phyloP scores from a whole-genome alignment of 2,113 vertebrate species.

The Egretta garzetta region DNA sequence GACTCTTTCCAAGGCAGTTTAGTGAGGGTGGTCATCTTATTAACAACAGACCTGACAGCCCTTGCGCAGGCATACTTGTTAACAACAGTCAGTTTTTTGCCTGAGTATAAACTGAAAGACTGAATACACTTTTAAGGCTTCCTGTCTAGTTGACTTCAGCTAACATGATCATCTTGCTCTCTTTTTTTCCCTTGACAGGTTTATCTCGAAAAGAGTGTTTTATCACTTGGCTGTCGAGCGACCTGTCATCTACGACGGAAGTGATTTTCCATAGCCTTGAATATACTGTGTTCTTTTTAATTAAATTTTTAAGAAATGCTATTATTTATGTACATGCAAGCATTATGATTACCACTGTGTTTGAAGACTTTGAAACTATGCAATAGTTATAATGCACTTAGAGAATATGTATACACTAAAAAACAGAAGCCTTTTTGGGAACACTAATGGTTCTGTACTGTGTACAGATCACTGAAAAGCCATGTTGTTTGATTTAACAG shows the following conservation, averaged over 20 bases:
- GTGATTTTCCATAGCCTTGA: slow-evolving; percentile 77
- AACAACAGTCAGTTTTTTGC: background rate
- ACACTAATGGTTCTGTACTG: slow-evolving; percentile 38
- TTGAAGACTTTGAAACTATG: slow-evolving; percentile 37
- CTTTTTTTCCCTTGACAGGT: slow-evolving; percentile 76
- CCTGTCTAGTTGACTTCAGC: background rate
- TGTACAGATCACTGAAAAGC: slow-evolving; percentile 38
- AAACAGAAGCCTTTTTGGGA: background rate
- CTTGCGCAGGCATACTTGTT: background rate
- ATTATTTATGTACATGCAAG: slow-evolving; percentile 54
- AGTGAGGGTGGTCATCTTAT: background rate
- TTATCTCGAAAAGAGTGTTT: slow-evolving; percentile 93
- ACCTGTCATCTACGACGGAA: slow-evolving; percentile 86
- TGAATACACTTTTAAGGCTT: background rate
- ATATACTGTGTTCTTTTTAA: slow-evolving; percentile 19
- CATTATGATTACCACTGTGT: slow-evolving; percentile 34
- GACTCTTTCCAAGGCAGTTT: background rate
- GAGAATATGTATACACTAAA: slow-evolving; percentile 18
- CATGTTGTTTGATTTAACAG: background rate
- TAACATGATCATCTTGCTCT: background rate
- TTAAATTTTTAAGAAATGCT: slow-evolving; percentile 59
- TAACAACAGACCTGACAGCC: background rate
- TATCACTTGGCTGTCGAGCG: slow-evolving; percentile 87
- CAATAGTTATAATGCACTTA: slow-evolving; percentile 27
- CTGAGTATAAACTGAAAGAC: background rate